Evolutionary conservation across 1,140 invertebrate genomes (phyloP).

Genomic region (Calosoma granatense): DNA sequence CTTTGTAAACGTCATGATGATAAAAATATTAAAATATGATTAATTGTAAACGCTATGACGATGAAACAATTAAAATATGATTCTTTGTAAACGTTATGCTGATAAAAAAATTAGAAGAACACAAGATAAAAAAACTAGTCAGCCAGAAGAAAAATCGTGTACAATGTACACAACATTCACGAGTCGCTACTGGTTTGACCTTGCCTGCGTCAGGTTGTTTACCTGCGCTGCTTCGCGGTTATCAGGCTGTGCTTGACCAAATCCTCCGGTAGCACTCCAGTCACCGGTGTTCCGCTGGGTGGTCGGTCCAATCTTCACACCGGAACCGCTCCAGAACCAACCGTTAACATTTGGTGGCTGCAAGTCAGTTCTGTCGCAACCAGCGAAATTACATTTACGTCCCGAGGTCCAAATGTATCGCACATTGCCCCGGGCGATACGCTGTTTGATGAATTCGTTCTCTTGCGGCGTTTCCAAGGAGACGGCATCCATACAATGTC

Average conservation of each 20-base stretch:
- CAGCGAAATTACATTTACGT: slow-evolving; percentile 84
- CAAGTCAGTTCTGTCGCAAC: slow-evolving; percentile 75
- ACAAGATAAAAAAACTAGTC: no score
- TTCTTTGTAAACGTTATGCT: no score
- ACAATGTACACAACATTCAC: no score
- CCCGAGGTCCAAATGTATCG: slow-evolving; percentile 85
- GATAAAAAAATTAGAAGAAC: no score
- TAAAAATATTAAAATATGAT: no score
- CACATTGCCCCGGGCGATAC: slow-evolving; percentile 59
- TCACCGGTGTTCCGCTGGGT: slow-evolving; percentile 78
- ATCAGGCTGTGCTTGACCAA: slow-evolving; percentile 75
- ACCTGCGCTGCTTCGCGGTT: slow-evolving; percentile 83
- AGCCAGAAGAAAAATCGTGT: no score
- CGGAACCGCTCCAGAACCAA: slow-evolving; percentile 90
- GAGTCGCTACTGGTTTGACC: no score
- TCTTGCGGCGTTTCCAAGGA: slow-evolving; percentile 81
- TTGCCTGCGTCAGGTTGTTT: slow-evolving; percentile 19
- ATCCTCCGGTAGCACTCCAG: slow-evolving; percentile 79
- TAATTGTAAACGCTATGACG: no score
- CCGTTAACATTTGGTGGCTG: slow-evolving; percentile 82
- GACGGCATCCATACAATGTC: slow-evolving; percentile 89
- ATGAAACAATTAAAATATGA: no score
- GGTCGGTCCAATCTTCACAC: slow-evolving; percentile 78
- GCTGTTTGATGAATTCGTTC: slow-evolving; percentile 83
- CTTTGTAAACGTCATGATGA: no score